These are phyloP conservation scores for Parapristionchus giblindavisi DNA, from an alignment of 2,888 invertebrate species.

Conservation along the genomic window DNA sequence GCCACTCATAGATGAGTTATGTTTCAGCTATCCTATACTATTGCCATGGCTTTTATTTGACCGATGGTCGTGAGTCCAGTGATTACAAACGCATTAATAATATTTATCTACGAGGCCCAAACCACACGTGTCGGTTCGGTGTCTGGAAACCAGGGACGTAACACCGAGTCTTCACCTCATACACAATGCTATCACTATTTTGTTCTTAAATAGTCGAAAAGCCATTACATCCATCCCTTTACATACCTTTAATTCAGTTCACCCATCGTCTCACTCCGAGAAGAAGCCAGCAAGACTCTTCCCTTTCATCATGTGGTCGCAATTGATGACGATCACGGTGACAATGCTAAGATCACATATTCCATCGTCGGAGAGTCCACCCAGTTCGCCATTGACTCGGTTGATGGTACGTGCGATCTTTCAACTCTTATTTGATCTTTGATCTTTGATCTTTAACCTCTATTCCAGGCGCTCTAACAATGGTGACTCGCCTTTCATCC, in stretches of 20 bases:
- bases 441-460: no score
- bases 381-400: slow-evolving; percentile 17
- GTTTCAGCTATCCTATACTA: no score
- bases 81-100: no score
- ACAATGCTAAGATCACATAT: slow-evolving; percentile 83
- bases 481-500: slow-evolving; percentile 15
- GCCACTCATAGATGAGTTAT: no score
- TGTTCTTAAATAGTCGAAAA: no score
- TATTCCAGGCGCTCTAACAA: slow-evolving; percentile 18
- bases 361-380: slow-evolving; percentile 42
- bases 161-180: no score
- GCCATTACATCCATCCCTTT: background rate
- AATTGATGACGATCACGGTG: slow-evolving; percentile 90
- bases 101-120: no score
- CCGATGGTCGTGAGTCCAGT: no score
- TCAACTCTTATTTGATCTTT: background rate
- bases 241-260: slow-evolving; percentile 12
- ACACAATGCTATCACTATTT: no score
- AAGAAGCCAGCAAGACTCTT: background rate
- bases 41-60: no score
- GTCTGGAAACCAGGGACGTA: no score
- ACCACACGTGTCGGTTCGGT: no score
- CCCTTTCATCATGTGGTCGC: slow-evolving; percentile 78
- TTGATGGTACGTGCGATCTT: slow-evolving; percentile 4
- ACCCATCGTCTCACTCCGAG: slow-evolving; percentile 8